These are phyloP conservation scores for Neoscelio sp. DNA, from an alignment of 2,888 invertebrate genomes.

Conservation along the genomic window DNA sequence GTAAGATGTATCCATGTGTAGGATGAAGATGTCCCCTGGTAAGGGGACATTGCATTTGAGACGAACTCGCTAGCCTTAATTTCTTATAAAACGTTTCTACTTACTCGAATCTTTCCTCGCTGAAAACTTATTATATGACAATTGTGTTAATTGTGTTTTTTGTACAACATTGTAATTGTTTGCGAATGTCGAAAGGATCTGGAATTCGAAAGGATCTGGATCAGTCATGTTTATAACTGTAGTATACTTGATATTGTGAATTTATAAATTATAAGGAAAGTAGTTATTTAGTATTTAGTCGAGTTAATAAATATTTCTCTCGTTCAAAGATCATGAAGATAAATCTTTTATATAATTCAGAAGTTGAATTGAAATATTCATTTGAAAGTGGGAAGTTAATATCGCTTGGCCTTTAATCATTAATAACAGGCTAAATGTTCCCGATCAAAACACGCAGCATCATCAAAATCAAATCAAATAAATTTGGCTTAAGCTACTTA, in stretches of 20 bases:
- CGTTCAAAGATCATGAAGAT: too few relatives aligned
- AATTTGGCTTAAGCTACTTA: conserved; percentile 50
- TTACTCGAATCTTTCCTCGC: neutral
- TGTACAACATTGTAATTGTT: too few relatives aligned
- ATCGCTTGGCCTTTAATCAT: conserved; percentile 25
- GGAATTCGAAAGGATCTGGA: too few relatives aligned
- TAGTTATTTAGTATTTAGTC: neutral
- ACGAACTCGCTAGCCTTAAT: conserved; percentile 14
- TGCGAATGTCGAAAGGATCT: too few relatives aligned
- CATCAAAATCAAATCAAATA: conserved; percentile 59
- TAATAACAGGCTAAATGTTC: conserved; percentile 50
- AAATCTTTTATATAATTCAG: neutral
- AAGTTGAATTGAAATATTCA: conserved; percentile 24
- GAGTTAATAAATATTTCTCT: too few relatives aligned
- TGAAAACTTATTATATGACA: too few relatives aligned
- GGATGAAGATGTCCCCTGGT: conserved; percentile 10
- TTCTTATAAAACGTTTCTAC: neutral
- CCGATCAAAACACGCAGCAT: conserved; percentile 49
- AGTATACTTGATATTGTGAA: too few relatives aligned
- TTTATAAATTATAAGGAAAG: too few relatives aligned
- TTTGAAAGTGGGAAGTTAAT: neutral
- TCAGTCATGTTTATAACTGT: too few relatives aligned
- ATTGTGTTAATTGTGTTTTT: too few relatives aligned
- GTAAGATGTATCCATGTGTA: conserved; percentile 74
- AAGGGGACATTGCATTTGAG: conserved; percentile 2